phyloP scores from a whole-genome alignment of 1,140 invertebrate genomes.

The Akabosia matsudoensis region DNA sequence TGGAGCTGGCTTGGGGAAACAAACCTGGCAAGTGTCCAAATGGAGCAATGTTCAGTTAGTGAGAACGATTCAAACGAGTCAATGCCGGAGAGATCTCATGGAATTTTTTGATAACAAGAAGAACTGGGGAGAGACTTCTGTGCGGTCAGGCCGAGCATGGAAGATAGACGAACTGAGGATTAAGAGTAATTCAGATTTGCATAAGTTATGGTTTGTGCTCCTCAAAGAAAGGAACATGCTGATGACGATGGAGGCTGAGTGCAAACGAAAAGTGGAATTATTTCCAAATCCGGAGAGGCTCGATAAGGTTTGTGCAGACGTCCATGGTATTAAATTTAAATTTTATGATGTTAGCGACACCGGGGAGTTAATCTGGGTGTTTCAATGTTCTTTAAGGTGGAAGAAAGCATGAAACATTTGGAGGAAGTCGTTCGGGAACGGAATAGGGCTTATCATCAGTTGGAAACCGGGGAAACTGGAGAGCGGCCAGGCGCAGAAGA shows the following conservation, averaged over 20 bases:
- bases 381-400: constrained; percentile 58
- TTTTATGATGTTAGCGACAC: no score
- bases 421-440: constrained; percentile 87
- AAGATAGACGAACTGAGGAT: constrained; percentile 83
- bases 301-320: constrained; percentile 71
- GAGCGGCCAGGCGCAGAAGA: constrained; percentile 61
- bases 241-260: constrained; percentile 88
- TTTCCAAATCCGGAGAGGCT: constrained; percentile 93
- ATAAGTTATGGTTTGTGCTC: constrained; percentile 95
- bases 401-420: constrained; percentile 93
- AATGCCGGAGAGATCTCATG: constrained; percentile 56
- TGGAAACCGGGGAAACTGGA: constrained; percentile 85
- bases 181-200: constrained; percentile 93
- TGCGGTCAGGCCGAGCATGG: constrained; percentile 86
- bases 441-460: constrained; percentile 80
- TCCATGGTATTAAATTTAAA: constrained; percentile 21
- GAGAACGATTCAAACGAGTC: not conserved
- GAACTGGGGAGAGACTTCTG: constrained; percentile 75
- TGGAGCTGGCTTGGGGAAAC: not conserved
- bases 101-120: constrained; percentile 90
- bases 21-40: no score
- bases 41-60: not conserved
- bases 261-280: constrained; percentile 62
- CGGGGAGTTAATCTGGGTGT: no score
- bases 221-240: constrained; percentile 97